Evolutionary conservation across 2,797 vertebrate genomes (phyloP).

Genomic region (Spea hammondii): DNA sequence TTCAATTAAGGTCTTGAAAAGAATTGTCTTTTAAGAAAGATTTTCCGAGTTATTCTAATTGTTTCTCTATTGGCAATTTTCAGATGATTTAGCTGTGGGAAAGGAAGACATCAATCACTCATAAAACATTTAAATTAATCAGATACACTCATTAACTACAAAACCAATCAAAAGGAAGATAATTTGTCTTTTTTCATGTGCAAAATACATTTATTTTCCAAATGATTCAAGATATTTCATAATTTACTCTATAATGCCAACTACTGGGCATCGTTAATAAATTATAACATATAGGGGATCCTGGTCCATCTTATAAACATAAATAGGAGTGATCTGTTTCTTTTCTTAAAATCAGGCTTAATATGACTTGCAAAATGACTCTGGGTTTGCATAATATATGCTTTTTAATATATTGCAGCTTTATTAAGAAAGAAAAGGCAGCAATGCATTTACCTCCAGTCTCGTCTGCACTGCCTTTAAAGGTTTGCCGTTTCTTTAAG

Average conservation of each 20-base stretch:
- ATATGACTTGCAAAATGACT: too few species aligned
- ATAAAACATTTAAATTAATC: slow-evolving; percentile 54
- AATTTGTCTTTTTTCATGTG: slow-evolving; percentile 49
- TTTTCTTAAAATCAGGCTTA: too few species aligned
- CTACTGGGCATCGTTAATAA: not conserved
- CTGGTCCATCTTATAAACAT: too few species aligned
- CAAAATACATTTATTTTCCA: slow-evolving; percentile 50
- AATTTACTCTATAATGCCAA: slow-evolving; percentile 26
- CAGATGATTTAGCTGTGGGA: slow-evolving; percentile 51
- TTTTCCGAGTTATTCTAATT: slow-evolving; percentile 50
- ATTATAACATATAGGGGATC: not conserved
- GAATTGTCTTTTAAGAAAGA: slow-evolving; percentile 29
- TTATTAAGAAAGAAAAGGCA: too few species aligned
- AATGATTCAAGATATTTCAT: slow-evolving; percentile 42
- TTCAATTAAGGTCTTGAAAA: slow-evolving; percentile 46
- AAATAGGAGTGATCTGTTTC: too few species aligned
- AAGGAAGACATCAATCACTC: slow-evolving; percentile 50
- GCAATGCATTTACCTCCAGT: too few species aligned
- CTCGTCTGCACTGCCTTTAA: too few species aligned
- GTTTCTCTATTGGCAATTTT: slow-evolving; percentile 51
- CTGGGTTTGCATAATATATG: too few species aligned
- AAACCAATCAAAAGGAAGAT: slow-evolving; percentile 51
- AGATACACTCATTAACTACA: slow-evolving; percentile 54
- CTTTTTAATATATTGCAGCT: too few species aligned
- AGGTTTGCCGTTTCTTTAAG: too few species aligned